Evolutionary conservation across 2,888 invertebrate genomes (phyloP), one percentile per base, ranked within the genome.

Genomic region (Nowickia ferox): DNA sequence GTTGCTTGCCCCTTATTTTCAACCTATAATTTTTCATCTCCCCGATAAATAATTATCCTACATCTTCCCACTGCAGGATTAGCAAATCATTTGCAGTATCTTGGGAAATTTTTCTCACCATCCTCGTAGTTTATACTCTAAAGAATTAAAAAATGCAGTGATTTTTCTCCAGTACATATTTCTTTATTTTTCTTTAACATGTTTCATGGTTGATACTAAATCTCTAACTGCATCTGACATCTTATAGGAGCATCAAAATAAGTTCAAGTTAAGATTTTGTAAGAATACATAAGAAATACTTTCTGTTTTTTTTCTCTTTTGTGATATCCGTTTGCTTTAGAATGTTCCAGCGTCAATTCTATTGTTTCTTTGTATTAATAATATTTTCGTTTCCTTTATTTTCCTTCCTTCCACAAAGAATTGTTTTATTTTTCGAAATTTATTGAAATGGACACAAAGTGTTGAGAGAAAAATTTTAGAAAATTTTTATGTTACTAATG

Each of bases 371-470:
- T 74, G 61, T 61, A 46, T 19, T 10, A 42, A 42, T 9, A 61
- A 2, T 40, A 57, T 40, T n/a, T 13, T 46, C 51, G 8, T 48
- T n/a, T 48, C 19, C 11, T n/a, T 68, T 15, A 10, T 51, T 48
- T 51, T 57, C 30, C 30, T 30, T 53, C 17, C 19, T 55, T 30
- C 17, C 51, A 17, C 17, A 13, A 19, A 72, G 42, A 19, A 61
- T 76, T 63, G 3, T 69, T 81, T 81, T 72, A 55, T 80, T 84
- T 44, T 44, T n/a, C 63, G 17, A 17, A 55, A 77, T 74, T 74
- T 68, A 81, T 74, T 81, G 77, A 77, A 84, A 77, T 74, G 72
- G 72, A 77, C 77, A 77, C 77, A 74, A 72, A 85, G 77, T 81
- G 72, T 55, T 77, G 69, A 85, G 55, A 53, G 77, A 51, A 74